A percentile compares a stretch with the other conserved stretches of the same genome.
Evolutionary conservation across 2,888 invertebrate genomes (phyloP).

Genomic region (Ochropleura plecta): DNA sequence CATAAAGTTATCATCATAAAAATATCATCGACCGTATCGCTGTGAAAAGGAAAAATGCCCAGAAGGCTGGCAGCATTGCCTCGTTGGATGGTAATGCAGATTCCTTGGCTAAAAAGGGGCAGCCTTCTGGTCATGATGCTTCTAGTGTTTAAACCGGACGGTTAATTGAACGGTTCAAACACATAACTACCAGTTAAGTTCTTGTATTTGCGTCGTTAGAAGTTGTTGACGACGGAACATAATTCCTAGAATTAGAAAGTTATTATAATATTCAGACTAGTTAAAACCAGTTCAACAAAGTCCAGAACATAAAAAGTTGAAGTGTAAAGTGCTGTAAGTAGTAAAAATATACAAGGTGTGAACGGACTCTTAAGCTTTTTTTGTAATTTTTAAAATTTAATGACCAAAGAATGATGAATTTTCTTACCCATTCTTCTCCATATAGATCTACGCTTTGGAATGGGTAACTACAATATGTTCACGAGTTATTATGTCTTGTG

Average conservation of each 20-base stretch:
- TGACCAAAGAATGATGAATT: no score
- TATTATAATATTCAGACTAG: not conserved
- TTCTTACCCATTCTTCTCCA: no score
- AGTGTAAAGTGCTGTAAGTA: no score
- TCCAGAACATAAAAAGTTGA: not conserved
- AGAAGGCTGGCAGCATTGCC: not conserved
- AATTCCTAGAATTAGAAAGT: not conserved
- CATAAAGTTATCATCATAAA: not conserved
- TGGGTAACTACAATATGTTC: no score
- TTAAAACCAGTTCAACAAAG: not conserved
- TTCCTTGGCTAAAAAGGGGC: not conserved
- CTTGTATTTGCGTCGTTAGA: no score
- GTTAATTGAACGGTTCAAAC: not conserved
- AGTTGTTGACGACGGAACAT: not conserved
- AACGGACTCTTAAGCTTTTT: no score
- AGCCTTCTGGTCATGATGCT: not conserved
- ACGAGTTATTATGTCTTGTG: no score
- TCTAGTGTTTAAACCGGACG: not conserved
- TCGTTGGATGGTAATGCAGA: not conserved
- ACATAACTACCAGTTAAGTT: no score
- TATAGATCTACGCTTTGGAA: no score
- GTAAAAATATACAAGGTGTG: not conserved
- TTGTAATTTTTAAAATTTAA: no score
- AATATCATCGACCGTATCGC: not conserved
- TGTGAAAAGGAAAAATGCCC: not conserved